These are phyloP conservation scores for Pachypeltis micranthus DNA, from an alignment of 1,140 invertebrate species.

Conservation along the genomic window DNA sequence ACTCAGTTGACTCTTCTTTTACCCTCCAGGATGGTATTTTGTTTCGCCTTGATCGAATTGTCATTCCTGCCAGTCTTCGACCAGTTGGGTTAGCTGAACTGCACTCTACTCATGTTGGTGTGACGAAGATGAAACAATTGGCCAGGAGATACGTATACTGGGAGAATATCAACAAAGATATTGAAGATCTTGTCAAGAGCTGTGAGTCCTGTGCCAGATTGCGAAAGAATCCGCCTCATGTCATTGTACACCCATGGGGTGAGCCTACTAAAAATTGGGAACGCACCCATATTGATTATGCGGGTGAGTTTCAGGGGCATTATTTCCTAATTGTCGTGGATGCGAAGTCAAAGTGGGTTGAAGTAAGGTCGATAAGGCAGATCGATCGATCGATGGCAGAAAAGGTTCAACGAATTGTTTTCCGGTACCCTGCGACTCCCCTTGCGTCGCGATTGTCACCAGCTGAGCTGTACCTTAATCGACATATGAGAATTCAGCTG, in stretches of 20 bases:
- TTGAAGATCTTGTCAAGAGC: conserved; percentile 26
- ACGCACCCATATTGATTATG: neutral
- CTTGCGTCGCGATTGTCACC: neutral
- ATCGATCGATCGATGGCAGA: neutral
- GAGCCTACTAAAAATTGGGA: neutral
- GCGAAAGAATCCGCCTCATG: conserved; percentile 20
- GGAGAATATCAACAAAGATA: conserved; percentile 27
- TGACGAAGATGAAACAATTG: conserved; percentile 30
- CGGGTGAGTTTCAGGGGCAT: neutral
- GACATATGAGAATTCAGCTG: neutral
- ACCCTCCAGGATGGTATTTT: neutral
- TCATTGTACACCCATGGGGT: neutral
- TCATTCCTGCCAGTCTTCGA: conserved; percentile 18
- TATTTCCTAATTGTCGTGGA: neutral
- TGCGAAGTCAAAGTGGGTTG: neutral
- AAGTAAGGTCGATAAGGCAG: neutral
- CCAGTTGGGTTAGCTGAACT: conserved; percentile 17
- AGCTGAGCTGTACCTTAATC: neutral
- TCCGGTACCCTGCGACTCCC: neutral
- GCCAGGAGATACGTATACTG: conserved; percentile 27
- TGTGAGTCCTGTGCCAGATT: conserved; percentile 26
- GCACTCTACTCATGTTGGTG: conserved; percentile 26
- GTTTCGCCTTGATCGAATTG: conserved; percentile 11
- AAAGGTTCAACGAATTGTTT: neutral
- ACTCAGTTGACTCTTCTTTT: neutral